Base-by-base conservation (phyloP, 2,113 vertebrate genomes). In the Ploceus nigricollis region DNA sequence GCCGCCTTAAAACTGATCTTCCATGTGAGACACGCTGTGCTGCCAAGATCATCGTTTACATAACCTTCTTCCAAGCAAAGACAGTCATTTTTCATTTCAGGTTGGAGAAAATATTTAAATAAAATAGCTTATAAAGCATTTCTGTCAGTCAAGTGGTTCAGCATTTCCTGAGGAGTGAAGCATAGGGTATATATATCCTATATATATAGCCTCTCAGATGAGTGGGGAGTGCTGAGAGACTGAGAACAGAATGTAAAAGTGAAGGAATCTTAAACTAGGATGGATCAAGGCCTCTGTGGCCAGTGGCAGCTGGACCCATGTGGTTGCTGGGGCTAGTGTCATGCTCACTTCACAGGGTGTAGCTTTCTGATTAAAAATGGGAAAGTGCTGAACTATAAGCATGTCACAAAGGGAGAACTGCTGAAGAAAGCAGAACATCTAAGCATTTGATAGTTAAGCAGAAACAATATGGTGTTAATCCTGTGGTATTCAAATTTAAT, bases 51-150 rank as follows among this genome's bases (percentile, higher is more conserved):
- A 96, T 82, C 87, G 90, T 97, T 98, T 97, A 98, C 97, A 96
- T 57, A 85, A 80, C 65, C 90, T 91, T 88, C 96, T 97, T 97
- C 95, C 86, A 93, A 95, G 94, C 94, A 96, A 97, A 97, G 94
- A 96, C 93, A 86, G 18, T 94, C 95, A 93, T 65, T 95, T 96
- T 94, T 92, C 96, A 95, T 97, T 96, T 96, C 96, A 95, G 96
- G 61, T 92, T 97, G 97, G 97, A 97, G 96, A 93, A 95, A 97
- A 95, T 96, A 97, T 96, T 98, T 97, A 97, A 98, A 97, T 97
- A 98, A 97, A 97, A 95, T 63, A 94, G 87, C 95, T 96, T 97
- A 54, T 89, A 93, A 97, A 96, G 90, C 96, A 82, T 93, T 93
- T 92, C 60, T 6, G 40, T 78, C 90, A 81, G 82, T 95, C 85